Conservation (phyloP, 2,113 vertebrate genomes). For the Proteles cristata region DNA sequence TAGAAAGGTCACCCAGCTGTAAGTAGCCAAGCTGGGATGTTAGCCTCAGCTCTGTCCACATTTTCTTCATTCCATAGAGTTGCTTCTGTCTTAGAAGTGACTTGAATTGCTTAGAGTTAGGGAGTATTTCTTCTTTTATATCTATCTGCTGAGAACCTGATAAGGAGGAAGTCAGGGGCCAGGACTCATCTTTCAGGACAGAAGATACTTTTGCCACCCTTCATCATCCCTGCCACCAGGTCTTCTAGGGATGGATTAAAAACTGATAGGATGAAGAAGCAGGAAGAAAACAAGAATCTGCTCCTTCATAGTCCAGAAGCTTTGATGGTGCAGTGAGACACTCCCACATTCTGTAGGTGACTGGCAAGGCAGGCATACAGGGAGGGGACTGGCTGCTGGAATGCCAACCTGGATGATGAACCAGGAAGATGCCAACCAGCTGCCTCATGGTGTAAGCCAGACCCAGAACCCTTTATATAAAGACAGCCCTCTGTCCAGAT, state of each 20-base stretch:
- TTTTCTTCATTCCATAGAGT: neutral
- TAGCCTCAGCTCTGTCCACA: neutral
- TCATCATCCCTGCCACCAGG: neutral
- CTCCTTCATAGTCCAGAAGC: neutral
- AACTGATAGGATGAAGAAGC: neutral
- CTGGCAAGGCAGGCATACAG: slow-evolving; percentile 48
- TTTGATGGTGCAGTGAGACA: neutral
- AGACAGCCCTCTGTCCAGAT: neutral
- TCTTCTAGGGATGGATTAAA: neutral
- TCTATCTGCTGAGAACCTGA: neutral
- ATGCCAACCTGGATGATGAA: slow-evolving; percentile 52
- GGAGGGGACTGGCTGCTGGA: slow-evolving; percentile 67
- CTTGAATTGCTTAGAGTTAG: neutral
- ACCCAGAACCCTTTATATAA: slow-evolving; percentile 69
- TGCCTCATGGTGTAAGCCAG: slow-evolving; percentile 69
- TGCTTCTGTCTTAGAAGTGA: neutral
- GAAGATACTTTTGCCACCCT: neutral
- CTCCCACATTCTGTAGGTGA: slow-evolving; percentile 64
- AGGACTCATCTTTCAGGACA: neutral
- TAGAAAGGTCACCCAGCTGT: neutral
- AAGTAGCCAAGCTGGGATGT: neutral
- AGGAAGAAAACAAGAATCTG: neutral
- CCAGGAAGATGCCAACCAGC: slow-evolving; percentile 70
- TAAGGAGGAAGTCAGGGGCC: neutral
- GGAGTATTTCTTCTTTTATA: neutral